Evolutionary conservation across 2,888 invertebrate genomes (phyloP), one percentile per base, ranked within the genome.

Genomic region (Fabriciana adippe): DNA sequence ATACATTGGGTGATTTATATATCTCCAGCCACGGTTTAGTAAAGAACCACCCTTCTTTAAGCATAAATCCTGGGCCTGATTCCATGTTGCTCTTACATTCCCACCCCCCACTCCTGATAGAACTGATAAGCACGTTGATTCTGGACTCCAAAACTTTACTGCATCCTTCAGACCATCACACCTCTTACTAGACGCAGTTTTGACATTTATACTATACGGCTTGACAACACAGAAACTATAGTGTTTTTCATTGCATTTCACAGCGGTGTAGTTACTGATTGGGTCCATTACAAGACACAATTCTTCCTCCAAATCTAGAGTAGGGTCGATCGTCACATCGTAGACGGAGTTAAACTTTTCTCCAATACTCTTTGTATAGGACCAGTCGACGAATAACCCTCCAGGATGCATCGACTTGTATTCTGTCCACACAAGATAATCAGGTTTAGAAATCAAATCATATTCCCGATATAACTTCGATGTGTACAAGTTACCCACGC

Each of bases 311-410:
- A 81, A 70, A 16, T 79, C 79, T 21, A 81, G 68, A 2, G 72
- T 72, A 0, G 76, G 72, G 31, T 81, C 80, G 41, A 81, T 78
- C 13, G 76, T 76, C 2, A 90, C 83, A 26, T 86, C 81, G 68
- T 79, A 83, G 0, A 83, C 79, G 0, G 78, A 75, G 26, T 76
- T 67, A 11, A 90, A 68, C 0, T 84, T 71, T 6, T 80, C 73
- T 13, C 88, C 89, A 26, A 81, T 80, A n/a, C 77, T 72, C 51
- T 83, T 79, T 11, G 87, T 86, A 62, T 80, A 85, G 2, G 90
- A 87, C 83, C 85, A 86, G 69, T 92, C 90, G 4, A 91, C 78
- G 71, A 88, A 92, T 2, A 88, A 87, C 2, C 93, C 93, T 3
- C 91, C 90, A 6, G 87, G 83, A 69, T 93, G 92, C 21, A 85